phyloP scores from a whole-genome alignment of 1,140 invertebrate species.

The Nylanderia fulva region DNA sequence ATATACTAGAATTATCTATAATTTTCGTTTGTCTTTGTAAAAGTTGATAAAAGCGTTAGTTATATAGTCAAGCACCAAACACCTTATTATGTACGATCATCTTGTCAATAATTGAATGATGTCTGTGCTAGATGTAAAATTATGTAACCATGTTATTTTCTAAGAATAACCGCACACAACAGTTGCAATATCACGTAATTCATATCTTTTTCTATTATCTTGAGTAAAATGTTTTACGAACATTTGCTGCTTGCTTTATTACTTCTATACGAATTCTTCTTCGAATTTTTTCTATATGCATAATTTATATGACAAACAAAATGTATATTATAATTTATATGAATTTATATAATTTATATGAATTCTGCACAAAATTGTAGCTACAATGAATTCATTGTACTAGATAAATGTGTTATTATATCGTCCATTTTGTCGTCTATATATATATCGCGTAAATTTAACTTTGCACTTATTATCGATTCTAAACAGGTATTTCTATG shows the following conservation, averaged over 20 bases:
- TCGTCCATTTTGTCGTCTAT: conserved; percentile 15
- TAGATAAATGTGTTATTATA: conserved; percentile 36
- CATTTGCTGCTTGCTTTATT: neutral
- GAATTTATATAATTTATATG: neutral
- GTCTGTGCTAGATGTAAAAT: neutral
- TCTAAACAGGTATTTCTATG: conserved; percentile 2
- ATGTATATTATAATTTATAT: conserved; percentile 13
- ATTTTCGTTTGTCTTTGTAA: neutral
- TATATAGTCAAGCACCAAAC: neutral
- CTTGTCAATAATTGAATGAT: neutral
- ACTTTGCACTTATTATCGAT: conserved; percentile 44
- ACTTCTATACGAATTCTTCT: conserved; percentile 36
- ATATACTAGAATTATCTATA: neutral
- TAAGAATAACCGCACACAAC: neutral
- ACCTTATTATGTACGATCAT: conserved; percentile 13
- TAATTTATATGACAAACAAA: conserved; percentile 3
- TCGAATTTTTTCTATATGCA: conserved; percentile 6
- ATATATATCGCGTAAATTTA: conserved; percentile 33
- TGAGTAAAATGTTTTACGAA: neutral
- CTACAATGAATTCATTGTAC: conserved; percentile 43
- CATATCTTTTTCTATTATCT: conserved; percentile 17
- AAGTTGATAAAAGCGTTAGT: conserved; percentile 15
- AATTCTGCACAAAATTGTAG: conserved; percentile 15
- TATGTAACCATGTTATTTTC: conserved; percentile 32
- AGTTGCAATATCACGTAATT: conserved; percentile 8